phyloP scores from a whole-genome alignment of 2,888 invertebrate species.

The Diadromus collaris region DNA sequence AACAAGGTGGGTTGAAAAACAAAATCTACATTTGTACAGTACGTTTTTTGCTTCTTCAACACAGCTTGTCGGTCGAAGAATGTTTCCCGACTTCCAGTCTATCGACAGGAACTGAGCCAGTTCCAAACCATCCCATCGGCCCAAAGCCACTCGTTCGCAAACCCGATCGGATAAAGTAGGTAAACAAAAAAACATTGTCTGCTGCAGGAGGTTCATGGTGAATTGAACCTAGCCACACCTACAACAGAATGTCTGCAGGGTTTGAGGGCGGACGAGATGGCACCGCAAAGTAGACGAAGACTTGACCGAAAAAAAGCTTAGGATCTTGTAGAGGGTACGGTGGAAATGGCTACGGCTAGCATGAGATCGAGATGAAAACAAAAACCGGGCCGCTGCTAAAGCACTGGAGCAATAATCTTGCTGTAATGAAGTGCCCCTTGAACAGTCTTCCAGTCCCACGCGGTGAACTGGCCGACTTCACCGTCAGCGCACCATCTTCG shows the following conservation, averaged over 20 bases:
- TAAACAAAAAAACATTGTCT: too few relatives aligned
- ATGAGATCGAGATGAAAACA: slow-evolving; percentile 70
- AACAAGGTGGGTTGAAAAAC: neutral
- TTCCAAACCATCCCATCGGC: too few relatives aligned
- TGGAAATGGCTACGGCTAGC: slow-evolving; percentile 38
- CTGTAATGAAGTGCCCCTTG: too few relatives aligned
- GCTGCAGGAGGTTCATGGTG: too few relatives aligned
- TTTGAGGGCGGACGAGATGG: neutral
- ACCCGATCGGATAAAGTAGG: too few relatives aligned
- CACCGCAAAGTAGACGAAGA: neutral
- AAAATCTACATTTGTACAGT: neutral
- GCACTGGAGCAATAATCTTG: slow-evolving; percentile 76
- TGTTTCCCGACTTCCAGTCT: too few relatives aligned
- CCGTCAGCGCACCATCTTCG: too few relatives aligned
- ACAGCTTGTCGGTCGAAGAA: too few relatives aligned
- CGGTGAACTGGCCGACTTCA: too few relatives aligned
- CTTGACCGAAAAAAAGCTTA: slow-evolving; percentile 13
- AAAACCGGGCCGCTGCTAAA: slow-evolving; percentile 75
- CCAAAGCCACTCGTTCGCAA: too few relatives aligned
- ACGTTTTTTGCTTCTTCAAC: too few relatives aligned
- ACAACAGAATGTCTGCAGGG: neutral
- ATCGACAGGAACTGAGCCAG: too few relatives aligned
- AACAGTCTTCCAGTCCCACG: slow-evolving; percentile 76
- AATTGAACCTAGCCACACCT: neutral
- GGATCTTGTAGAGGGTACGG: neutral